Conservation (phyloP, 2,113 vertebrate species). For the Chaetura pelagica region DNA sequence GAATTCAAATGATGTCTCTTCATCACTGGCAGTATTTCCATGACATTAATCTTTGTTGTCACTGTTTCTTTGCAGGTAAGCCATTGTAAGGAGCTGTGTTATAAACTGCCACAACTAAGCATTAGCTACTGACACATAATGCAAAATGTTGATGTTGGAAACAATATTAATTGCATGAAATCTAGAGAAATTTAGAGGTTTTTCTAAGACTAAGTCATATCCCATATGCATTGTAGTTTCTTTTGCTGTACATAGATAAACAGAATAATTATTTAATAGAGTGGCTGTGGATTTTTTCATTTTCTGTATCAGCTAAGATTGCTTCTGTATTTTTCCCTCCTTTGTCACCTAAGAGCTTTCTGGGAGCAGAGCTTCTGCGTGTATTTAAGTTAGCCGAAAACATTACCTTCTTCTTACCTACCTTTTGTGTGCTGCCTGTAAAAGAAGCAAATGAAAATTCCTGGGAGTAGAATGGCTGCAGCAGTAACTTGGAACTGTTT, state of each 20-base stretch:
- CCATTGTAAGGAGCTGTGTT: constrained; percentile 33
- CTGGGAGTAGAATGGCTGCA: neutral
- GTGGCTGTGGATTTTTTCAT: neutral
- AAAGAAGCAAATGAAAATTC: neutral
- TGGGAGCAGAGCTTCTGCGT: neutral
- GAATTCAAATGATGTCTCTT: constrained; percentile 61
- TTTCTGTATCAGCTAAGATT: neutral
- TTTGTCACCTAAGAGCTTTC: neutral
- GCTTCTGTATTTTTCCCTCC: neutral
- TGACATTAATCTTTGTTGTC: constrained; percentile 65
- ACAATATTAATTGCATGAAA: neutral
- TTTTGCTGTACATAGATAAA: neutral
- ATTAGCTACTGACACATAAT: constrained; percentile 42
- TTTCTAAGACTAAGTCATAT: neutral
- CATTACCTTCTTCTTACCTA: neutral
- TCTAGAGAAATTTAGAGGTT: neutral
- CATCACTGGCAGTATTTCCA: constrained; percentile 55
- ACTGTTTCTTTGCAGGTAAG: constrained; percentile 69
- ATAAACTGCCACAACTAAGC: constrained; percentile 51
- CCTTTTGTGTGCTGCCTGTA: neutral
- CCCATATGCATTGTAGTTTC: neutral
- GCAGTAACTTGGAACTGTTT: neutral
- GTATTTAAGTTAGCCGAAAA: neutral
- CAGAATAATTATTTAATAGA: neutral
- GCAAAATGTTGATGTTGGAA: neutral